A percentile compares a stretch with the other conserved stretches of the same genome.
Conservation (phyloP, 2,888 invertebrate genomes). For the Ophion slaviceki region DNA sequence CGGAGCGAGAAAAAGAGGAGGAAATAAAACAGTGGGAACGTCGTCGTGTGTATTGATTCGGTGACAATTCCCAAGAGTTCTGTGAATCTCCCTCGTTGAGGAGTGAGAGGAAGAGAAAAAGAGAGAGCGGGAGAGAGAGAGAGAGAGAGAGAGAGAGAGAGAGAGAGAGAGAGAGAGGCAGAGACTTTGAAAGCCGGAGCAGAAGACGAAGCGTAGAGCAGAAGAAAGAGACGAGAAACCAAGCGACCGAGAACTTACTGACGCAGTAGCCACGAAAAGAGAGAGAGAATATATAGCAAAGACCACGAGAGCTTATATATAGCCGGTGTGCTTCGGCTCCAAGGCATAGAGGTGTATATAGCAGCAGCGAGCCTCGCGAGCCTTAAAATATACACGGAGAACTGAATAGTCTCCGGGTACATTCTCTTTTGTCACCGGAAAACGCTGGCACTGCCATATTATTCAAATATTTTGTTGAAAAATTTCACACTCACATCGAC, state of each 20-base stretch:
- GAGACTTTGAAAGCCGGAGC: background rate
- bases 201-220: slow-evolving; percentile 17
- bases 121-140: background rate
- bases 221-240: slow-evolving; percentile 36
- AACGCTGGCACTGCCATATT: slow-evolving; percentile 16
- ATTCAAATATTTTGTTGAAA: slow-evolving; percentile 22
- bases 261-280: slow-evolving; percentile 52
- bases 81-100: background rate
- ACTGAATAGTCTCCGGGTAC: slow-evolving; percentile 50
- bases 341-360: slow-evolving; percentile 24
- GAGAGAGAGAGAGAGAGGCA: slow-evolving; percentile 12
- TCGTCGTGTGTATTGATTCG: slow-evolving; percentile 79
- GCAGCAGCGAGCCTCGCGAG: slow-evolving; percentile 40
- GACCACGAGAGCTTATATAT: slow-evolving; percentile 60
- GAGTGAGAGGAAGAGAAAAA: slow-evolving; percentile 51
- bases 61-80: slow-evolving; percentile 74
- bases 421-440: slow-evolving; percentile 52
- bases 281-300: slow-evolving; percentile 50
- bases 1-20: slow-evolving; percentile 53
- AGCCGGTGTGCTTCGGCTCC: slow-evolving; percentile 44
- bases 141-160: slow-evolving; percentile 57
- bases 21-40: slow-evolving; percentile 66
- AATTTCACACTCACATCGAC: background rate
- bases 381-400: slow-evolving; percentile 65
- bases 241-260: slow-evolving; percentile 36